Conservation (phyloP, 2,113 vertebrate genomes). For the Columba livia region DNA sequence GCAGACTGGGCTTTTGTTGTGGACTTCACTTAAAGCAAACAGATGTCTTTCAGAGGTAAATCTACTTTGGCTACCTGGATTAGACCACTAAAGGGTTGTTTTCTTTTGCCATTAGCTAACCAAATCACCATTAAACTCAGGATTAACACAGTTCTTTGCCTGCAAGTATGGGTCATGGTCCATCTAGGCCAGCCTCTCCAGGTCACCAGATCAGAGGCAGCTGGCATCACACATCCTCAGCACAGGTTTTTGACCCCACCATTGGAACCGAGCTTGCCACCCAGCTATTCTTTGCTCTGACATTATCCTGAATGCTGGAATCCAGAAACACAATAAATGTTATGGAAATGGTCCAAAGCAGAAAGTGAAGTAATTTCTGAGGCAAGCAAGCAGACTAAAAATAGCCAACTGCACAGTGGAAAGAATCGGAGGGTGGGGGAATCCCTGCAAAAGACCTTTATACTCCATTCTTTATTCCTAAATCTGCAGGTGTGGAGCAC, state of each 20-base stretch:
- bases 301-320: not conserved
- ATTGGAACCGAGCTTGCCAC: not conserved
- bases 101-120: constrained; percentile 1
- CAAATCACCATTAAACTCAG: not conserved
- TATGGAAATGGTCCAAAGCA: constrained; percentile 39
- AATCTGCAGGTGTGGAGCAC: not conserved
- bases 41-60: not conserved
- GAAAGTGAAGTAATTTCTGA: constrained; percentile 41
- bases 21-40: not conserved
- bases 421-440: constrained; percentile 6
- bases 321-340: not conserved
- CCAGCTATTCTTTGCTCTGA: not conserved
- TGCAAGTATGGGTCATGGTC: not conserved
- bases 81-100: not conserved
- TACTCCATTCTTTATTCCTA: not conserved
- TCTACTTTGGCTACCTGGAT: not conserved
- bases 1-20: not conserved
- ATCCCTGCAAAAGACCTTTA: constrained; percentile 27
- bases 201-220: not conserved
- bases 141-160: not conserved
- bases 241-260: not conserved
- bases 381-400: constrained; percentile 22
- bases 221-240: not conserved
- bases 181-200: not conserved
- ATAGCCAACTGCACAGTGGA: constrained; percentile 3